These are phyloP conservation scores for Huso huso DNA, from an alignment of 2,797 vertebrate genomes.

Conservation along the genomic window DNA sequence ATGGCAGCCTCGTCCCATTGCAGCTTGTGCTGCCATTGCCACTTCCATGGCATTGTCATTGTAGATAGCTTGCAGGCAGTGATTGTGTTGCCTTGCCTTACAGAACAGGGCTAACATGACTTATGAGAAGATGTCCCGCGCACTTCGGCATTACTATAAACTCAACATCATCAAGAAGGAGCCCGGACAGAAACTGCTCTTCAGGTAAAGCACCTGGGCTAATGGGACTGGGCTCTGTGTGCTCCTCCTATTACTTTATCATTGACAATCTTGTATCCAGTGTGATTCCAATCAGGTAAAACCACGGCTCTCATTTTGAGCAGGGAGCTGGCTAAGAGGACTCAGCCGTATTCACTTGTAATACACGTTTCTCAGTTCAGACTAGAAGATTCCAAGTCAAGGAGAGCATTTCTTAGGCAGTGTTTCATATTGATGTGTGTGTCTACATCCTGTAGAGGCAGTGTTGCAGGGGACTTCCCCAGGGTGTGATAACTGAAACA, in stretches of 20 bases:
- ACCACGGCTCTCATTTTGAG: too few relatives aligned
- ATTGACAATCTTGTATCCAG: too few relatives aligned
- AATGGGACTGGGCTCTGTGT: background rate
- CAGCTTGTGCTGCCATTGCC: too few relatives aligned
- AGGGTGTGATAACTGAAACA: background rate
- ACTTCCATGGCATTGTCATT: too few relatives aligned
- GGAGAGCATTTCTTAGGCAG: too few relatives aligned
- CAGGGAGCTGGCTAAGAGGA: too few relatives aligned
- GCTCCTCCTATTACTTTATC: background rate
- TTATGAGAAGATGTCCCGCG: constrained; percentile 91
- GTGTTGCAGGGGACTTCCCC: background rate
- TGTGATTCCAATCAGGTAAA: background rate
- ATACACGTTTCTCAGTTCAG: background rate
- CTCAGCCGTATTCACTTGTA: background rate
- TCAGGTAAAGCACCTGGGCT: constrained; percentile 59
- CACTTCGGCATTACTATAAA: constrained; percentile 87
- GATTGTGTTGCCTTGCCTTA: constrained; percentile 10
- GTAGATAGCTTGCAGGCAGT: background rate
- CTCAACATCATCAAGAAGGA: constrained; percentile 91
- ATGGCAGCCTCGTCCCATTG: background rate
- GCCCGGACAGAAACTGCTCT: constrained; percentile 78
- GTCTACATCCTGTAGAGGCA: background rate
- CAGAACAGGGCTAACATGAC: constrained; percentile 88
- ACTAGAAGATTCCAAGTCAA: too few relatives aligned
- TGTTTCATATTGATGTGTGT: background rate